Conservation (phyloP, 2,888 invertebrate genomes). For the Rugalucina vietnamica region DNA sequence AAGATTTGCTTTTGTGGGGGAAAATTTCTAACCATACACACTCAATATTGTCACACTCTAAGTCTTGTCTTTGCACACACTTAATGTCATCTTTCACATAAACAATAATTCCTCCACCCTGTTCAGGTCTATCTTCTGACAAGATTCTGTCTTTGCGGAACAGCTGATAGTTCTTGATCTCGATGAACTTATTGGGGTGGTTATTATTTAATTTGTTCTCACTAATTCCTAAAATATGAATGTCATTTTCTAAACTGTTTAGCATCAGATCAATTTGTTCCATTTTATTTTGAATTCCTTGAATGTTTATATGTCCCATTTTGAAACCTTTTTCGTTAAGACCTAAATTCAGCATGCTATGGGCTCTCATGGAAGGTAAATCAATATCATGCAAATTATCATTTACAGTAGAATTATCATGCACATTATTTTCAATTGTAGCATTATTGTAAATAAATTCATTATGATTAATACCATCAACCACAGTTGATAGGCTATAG, state of each 20-base stretch:
- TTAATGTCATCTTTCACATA: background rate
- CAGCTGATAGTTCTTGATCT: background rate
- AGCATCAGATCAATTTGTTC: too few species aligned
- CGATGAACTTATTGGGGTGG: background rate
- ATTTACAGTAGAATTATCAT: background rate
- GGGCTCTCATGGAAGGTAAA: background rate
- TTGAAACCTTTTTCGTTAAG: background rate
- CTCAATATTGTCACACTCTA: background rate
- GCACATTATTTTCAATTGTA: constrained; percentile 3
- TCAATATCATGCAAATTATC: background rate
- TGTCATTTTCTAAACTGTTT: background rate
- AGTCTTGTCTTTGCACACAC: background rate
- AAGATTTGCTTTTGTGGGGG: background rate
- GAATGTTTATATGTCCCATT: too few species aligned
- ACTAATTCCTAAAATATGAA: background rate
- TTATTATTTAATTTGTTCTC: background rate
- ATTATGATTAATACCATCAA: background rate
- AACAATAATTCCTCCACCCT: background rate
- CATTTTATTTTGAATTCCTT: too few species aligned
- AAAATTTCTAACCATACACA: too few species aligned
- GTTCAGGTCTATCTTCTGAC: too few species aligned
- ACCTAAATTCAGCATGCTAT: constrained; percentile 3
- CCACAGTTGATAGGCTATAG: background rate
- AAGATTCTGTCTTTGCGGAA: background rate
- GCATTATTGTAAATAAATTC: background rate